These are phyloP conservation scores for Holotrichia oblita DNA, from an alignment of 1,140 invertebrate species.

Conservation along the genomic window DNA sequence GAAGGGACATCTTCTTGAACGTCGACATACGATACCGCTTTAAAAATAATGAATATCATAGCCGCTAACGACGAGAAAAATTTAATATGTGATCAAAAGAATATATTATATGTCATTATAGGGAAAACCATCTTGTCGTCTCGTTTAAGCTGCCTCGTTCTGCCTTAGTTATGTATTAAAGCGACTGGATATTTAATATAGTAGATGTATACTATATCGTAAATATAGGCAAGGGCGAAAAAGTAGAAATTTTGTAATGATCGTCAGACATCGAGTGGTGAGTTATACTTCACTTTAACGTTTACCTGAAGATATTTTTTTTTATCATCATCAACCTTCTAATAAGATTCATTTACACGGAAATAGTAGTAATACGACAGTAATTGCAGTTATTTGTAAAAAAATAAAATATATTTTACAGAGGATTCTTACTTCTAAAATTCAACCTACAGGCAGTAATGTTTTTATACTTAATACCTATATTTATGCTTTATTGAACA, in stretches of 20 bases:
- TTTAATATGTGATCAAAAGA: constrained; percentile 46
- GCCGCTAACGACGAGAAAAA: constrained; percentile 41
- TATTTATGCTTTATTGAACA: no score
- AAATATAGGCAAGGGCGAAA: neutral
- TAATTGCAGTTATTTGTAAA: no score
- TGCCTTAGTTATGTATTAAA: constrained; percentile 14
- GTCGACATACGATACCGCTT: constrained; percentile 35
- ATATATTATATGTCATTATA: constrained; percentile 42
- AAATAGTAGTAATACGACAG: no score
- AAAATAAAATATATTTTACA: no score
- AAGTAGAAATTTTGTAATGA: neutral
- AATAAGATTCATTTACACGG: no score
- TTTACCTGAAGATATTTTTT: neutral
- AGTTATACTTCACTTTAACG: neutral
- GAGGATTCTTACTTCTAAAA: no score
- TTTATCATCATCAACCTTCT: neutral
- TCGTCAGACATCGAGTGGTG: neutral
- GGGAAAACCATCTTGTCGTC: constrained; percentile 5
- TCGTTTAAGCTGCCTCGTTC: neutral
- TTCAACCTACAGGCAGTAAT: no score
- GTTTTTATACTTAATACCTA: no score
- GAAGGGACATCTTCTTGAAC: constrained; percentile 20
- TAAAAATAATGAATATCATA: constrained; percentile 40
- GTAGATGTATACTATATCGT: neutral
- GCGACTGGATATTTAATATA: constrained; percentile 29